These are phyloP conservation scores for Apis laboriosa DNA, from an alignment of 1,140 invertebrate genomes.

Conservation along the genomic window DNA sequence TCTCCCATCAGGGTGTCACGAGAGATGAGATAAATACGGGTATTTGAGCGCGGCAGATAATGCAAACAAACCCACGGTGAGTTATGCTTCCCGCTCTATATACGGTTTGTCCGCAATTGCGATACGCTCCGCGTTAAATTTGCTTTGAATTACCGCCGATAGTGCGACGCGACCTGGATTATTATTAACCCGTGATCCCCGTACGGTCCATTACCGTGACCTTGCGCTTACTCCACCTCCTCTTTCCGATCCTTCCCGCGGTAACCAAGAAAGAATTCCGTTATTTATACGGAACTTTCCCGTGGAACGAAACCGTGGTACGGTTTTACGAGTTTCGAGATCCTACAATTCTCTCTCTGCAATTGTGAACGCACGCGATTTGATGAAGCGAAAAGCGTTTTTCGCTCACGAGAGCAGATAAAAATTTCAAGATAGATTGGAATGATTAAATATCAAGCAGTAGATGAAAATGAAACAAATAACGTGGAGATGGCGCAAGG, in stretches of 20 bases:
- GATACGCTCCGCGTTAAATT: conserved; percentile 76
- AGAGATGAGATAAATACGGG: conserved; percentile 76
- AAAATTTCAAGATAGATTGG: too few species aligned
- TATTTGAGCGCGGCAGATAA: conserved; percentile 77
- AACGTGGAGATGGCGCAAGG: too few species aligned
- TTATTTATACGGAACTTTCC: too few species aligned
- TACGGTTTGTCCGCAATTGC: conserved; percentile 68
- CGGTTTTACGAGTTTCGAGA: too few species aligned
- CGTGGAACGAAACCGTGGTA: too few species aligned
- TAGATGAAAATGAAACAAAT: too few species aligned
- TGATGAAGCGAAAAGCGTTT: too few species aligned
- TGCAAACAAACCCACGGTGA: conserved; percentile 77
- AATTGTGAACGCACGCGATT: too few species aligned
- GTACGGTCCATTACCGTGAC: conserved; percentile 70
- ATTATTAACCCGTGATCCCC: conserved; percentile 75
- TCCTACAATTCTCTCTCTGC: too few species aligned
- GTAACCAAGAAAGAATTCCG: background rate
- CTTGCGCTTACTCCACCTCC: conserved; percentile 41
- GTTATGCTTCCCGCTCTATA: conserved; percentile 73
- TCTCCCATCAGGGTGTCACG: conserved; percentile 68
- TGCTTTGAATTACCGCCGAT: conserved; percentile 76
- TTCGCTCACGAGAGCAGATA: too few species aligned
- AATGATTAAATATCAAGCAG: too few species aligned
- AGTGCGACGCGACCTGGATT: conserved; percentile 69
- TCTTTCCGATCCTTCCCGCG: conserved; percentile 40